Conservation (phyloP, 2,113 vertebrate species). For the Isichthys henryi region DNA sequence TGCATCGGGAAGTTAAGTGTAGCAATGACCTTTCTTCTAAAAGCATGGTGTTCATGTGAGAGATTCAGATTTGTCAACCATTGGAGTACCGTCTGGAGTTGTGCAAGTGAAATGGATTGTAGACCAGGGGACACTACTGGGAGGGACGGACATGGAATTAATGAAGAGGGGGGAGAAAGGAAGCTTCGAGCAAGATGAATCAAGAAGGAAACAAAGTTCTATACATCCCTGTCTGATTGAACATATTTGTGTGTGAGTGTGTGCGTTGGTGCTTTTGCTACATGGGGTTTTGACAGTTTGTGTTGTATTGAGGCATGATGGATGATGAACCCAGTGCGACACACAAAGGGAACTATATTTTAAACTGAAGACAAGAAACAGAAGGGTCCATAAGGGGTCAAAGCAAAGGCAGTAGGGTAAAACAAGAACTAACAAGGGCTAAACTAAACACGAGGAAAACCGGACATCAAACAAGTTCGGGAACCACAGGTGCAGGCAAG, state of each 20-base stretch:
- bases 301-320: neutral
- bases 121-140: neutral
- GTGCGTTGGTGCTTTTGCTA: neutral
- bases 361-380: neutral
- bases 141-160: neutral
- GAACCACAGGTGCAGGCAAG: neutral
- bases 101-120: neutral
- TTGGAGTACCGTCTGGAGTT: neutral
- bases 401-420: neutral
- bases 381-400: neutral
- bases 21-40: neutral
- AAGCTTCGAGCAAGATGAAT: neutral
- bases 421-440: neutral
- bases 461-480: neutral
- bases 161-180: neutral
- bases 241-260: neutral
- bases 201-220: neutral
- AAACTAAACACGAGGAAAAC: neutral
- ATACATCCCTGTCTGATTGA: neutral
- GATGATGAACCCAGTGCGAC: neutral
- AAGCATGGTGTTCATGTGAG: neutral
- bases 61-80: neutral
- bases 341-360: neutral
- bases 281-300: neutral
- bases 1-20: neutral